Evolutionary conservation across 2,888 invertebrate genomes (phyloP), one percentile per base, ranked within the genome.

Genomic region (Hoplodrina ambigua): DNA sequence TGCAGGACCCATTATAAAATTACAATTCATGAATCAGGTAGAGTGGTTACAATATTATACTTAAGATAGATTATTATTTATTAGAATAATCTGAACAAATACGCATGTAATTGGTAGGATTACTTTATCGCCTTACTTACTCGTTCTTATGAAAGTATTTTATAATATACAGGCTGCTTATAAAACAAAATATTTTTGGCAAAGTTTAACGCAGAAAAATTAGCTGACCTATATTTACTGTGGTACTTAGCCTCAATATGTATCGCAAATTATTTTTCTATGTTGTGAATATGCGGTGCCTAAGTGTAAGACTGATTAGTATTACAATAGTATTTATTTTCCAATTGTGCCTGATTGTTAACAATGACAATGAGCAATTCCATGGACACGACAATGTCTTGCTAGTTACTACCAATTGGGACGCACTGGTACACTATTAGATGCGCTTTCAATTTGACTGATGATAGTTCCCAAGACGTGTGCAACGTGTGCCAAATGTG

Each of bases 261-360:
- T 60, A 53, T 37, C 41, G 25, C 59, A 50, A 69, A 50, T 76
- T 61, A 68, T 75, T 72, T 70, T 69, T 63, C 55, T 69, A 58
- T 78, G 64, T 69, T 90, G 85, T 88, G 85, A 89, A 87, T 82
- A 81, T 86, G 84, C 76, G 90, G 92, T 93, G 92, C 91, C 89
- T 90, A 89, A 81, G 81, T 88, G 87, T 91, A 92, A 93, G 93
- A 93, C 93, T 93, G 93, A 93, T 87, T 92, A 92, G 87, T 78
- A 69, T 78, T 78, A 84, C 84, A 81, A 83, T 83, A 81, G 67
- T 80, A 66, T 81, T 81, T 84, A 84, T 84, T 84, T 83, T 77
- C 83, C 72, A 52, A 80, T 72, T 81, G 82, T 83, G 81, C 77
- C 81, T 81, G 74, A 72, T 60, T 62, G 63, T 69, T 69, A 57